Evolutionary conservation across 2,888 invertebrate genomes (phyloP).

Genomic region (Aporophyla nigra): DNA sequence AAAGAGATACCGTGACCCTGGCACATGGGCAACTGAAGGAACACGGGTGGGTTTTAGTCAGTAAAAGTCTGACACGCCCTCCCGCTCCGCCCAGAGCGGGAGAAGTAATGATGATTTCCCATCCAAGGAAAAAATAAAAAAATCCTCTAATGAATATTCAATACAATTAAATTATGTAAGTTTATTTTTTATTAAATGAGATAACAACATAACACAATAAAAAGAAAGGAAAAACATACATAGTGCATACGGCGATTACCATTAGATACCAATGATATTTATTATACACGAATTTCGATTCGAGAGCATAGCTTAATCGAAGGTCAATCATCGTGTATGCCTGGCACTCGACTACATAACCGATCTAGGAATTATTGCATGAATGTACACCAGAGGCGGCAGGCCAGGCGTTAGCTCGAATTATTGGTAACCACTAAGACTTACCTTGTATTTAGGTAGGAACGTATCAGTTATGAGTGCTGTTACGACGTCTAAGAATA

Average conservation of each 20-base stretch:
- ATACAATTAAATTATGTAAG: too few species aligned
- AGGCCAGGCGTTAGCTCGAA: background rate
- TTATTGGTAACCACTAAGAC: slow-evolving; percentile 1
- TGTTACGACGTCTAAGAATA: too few species aligned
- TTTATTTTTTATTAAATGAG: too few species aligned
- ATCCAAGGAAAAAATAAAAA: too few species aligned
- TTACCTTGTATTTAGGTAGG: too few species aligned
- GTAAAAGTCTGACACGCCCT: too few species aligned
- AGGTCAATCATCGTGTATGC: slow-evolving; percentile 42
- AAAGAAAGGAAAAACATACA: background rate
- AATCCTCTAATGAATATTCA: too few species aligned
- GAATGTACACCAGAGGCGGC: slow-evolving; percentile 36
- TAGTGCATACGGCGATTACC: background rate
- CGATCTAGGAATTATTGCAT: slow-evolving; percentile 38
- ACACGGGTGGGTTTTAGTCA: too few species aligned
- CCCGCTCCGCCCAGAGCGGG: too few species aligned
- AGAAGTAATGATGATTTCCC: too few species aligned
- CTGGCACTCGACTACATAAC: slow-evolving; percentile 30
- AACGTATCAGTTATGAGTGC: background rate
- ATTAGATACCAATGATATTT: background rate
- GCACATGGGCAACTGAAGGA: too few species aligned
- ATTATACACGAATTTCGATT: slow-evolving; percentile 1
- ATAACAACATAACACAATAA: background rate
- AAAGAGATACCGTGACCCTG: too few species aligned
- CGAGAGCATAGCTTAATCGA: slow-evolving; percentile 27